Evolutionary conservation across 2,113 vertebrate genomes (phyloP), one percentile per base, ranked within the genome.

Genomic region (Malurus elegans): DNA sequence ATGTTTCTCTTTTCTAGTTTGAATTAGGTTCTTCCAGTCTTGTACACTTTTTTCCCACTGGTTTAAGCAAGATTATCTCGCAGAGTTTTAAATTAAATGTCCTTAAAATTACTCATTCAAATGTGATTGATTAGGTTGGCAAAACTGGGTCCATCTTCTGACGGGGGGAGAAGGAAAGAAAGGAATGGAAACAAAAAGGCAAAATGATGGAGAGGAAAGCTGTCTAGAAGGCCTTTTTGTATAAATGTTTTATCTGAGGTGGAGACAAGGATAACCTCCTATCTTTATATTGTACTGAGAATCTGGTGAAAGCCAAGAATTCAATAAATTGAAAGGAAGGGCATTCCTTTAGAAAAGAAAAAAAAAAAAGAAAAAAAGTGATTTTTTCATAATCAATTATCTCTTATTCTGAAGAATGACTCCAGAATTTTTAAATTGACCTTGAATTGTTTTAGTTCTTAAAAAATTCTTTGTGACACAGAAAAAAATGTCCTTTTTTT

Each of bases 21-120:
- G 79, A 75, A 20, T 81, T 69, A 61, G 36, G 17, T 87, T 40
- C 48, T 79, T 87, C 69, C 21, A 86, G 65, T 48, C n/a, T 51
- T 92, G 38, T 62, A 26, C 1, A 5, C 34, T n/a, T 94, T 21
- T 93, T 95, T 57, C 36, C 42, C 42, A 25, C 65, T 79, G n/a
- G 56, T 89, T 92, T 72, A 75, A 86, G 44, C 15, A 64, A 74
- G 83, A 74, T 89, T 93, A 88, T 89, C 86, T 92, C 71, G 40
- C 21, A 64, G 31, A 66, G 12, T 86, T 89, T 87, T 65, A 81
- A 89, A 84, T 86, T 57, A 86, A 90, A 84, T 79, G 12, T 9
- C 13, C 17, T 86, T 67, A 80, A 93, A 95, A 75, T 62, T 92
- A 64, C 8, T 75, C 29, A 79, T 87, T 84, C 36, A 79, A 66